Conservation (phyloP, 2,797 vertebrate genomes). For the Micrastur ruficollis region DNA sequence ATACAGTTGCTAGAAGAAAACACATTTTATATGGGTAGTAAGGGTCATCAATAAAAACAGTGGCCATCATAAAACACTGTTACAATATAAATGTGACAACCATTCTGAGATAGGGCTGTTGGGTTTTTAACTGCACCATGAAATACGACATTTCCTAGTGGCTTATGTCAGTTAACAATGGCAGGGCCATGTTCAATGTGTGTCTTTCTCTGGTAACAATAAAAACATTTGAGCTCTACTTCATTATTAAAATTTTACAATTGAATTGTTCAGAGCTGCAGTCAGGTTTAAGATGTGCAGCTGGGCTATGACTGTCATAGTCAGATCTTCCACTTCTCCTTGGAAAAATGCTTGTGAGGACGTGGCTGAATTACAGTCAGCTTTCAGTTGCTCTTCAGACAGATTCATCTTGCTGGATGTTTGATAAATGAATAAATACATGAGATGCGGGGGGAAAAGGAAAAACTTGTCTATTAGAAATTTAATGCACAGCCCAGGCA, state of each 20-base stretch:
- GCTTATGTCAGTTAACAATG: not conserved
- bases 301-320: not conserved
- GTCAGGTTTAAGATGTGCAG: not conserved
- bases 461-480: not conserved
- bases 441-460: rapidly evolving
- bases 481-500: not conserved
- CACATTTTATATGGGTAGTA: not conserved
- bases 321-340: not conserved
- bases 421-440: not conserved
- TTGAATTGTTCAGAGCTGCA: not conserved
- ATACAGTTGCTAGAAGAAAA: not conserved
- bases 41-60: not conserved
- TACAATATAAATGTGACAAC: not conserved
- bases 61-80: not conserved
- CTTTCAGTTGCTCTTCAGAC: not conserved
- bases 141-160: not conserved
- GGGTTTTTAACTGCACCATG: not conserved
- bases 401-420: not conserved
- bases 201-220: not conserved
- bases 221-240: not conserved
- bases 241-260: not conserved
- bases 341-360: not conserved
- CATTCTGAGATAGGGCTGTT: not conserved
- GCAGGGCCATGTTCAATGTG: not conserved
- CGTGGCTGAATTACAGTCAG: not conserved